Base-by-base conservation (phyloP, 2,797 vertebrate species). In the Argyrosomus regius region DNA sequence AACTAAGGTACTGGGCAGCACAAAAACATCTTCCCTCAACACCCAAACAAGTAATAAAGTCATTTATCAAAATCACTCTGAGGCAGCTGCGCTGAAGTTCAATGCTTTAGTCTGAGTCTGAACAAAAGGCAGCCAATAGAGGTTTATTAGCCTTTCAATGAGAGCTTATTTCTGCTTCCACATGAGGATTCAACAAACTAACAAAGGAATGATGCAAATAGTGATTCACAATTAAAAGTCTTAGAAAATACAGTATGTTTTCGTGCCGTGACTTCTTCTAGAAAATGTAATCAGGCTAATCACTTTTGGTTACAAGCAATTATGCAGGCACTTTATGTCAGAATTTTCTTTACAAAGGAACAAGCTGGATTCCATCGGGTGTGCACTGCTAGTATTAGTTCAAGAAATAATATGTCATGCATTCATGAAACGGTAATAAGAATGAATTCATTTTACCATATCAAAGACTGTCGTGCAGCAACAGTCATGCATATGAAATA, bases 11-110 rank as follows among this genome's bases (percentile, higher is more conserved):
- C 68, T 72, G 82, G 73, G 77, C 88, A 77, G 75, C 74, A 85
- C 70, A 67, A 85, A 89, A 90, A 88, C 76, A 83, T 87, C 83
- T 80, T 74, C 84, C 80, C 86, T 82, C 83, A 80, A 85, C 90
- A 82, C 81, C 84, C 64, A 88, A 84, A 88, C 75, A 88, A 81
- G 75, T 91, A 92, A 91, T 92, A 85, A 93, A 88, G 89, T 79
- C 28, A 88, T 94, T 94, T 72, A 90, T 94, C 93, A 91, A 91
- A 90, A 91, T 91, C 88, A 76, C 54, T 79, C 70, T 35, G 54
- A 71, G 63, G 83, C 86, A 86, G 88, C 63, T 31, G 31, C 65
- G 56, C 76, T 63, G 72, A 85, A 61, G 76, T 72, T 66, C 73
- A 13, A 12, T 70, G 77, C 52, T 75, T 31, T 49, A 50, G 68